A percentile compares a stretch with the other conserved stretches of the same genome.
phyloP scores from a whole-genome alignment of 2,797 vertebrate genomes.

The Channa striata region DNA sequence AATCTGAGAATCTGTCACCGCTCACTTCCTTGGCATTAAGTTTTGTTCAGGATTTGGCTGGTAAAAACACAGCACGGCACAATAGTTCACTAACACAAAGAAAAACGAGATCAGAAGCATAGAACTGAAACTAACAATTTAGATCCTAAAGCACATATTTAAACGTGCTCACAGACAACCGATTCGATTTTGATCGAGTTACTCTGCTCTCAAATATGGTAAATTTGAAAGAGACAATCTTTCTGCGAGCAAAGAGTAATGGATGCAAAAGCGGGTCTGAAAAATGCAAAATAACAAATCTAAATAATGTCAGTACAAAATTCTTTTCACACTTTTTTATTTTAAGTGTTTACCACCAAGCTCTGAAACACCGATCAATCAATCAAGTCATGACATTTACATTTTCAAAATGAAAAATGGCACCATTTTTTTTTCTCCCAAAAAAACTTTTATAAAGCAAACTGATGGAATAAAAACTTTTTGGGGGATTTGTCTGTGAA shows the following conservation, averaged over 20 bases:
- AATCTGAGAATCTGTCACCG: conserved; percentile 72
- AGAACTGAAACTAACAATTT: background rate
- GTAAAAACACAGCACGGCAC: conserved; percentile 3
- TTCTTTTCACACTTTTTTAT: conserved; percentile 4
- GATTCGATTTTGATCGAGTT: background rate
- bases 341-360: conserved; percentile 2
- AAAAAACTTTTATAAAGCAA: background rate
- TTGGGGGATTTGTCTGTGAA: background rate
- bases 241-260: background rate
- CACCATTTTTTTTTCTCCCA: background rate
- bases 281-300: background rate
- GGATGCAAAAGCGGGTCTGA: background rate
- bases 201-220: background rate
- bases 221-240: background rate
- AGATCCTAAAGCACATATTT: background rate
- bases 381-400: conserved; percentile 23
- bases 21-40: conserved; percentile 36
- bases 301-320: background rate
- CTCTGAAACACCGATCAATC: conserved; percentile 57
- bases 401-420: conserved; percentile 24
- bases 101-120: background rate
- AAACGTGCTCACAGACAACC: background rate
- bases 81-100: conserved; percentile 6
- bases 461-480: background rate
- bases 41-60: conserved; percentile 39